These are phyloP conservation scores for Melanerpes aurifrons DNA, from an alignment of 2,113 vertebrate species.

Conservation along the genomic window DNA sequence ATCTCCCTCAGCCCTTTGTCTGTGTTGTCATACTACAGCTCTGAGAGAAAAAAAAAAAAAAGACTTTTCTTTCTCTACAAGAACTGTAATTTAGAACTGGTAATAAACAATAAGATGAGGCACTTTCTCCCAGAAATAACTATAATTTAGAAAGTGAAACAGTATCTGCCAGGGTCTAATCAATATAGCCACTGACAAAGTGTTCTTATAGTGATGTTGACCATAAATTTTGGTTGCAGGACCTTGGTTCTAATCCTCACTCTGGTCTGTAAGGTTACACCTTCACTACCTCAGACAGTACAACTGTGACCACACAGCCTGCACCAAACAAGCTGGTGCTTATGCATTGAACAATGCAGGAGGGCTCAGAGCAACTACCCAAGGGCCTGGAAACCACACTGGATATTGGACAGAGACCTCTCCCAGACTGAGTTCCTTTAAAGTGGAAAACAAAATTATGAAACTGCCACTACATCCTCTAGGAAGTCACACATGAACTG, in stretches of 20 bases:
- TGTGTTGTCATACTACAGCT: neutral
- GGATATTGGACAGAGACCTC: neutral
- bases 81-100: neutral
- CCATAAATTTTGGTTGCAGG: neutral
- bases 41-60: neutral
- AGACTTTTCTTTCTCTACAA: neutral
- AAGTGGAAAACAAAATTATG: neutral
- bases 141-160: neutral
- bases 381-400: neutral
- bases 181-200: neutral
- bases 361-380: neutral
- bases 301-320: neutral
- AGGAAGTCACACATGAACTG: neutral
- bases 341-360: neutral
- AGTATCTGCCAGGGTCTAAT: neutral
- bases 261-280: neutral
- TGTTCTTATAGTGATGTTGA: neutral
- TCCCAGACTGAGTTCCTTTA: neutral
- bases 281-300: neutral
- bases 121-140: neutral
- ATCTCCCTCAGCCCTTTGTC: neutral
- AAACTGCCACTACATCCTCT: neutral
- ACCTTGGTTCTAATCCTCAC: neutral
- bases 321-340: fast-evolving
- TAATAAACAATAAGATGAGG: neutral